Percentiles rank a stretch among this genome's conserved stretches.
Evolutionary conservation across 2,113 vertebrate species (phyloP).

Genomic region (Parotia lawesii): DNA sequence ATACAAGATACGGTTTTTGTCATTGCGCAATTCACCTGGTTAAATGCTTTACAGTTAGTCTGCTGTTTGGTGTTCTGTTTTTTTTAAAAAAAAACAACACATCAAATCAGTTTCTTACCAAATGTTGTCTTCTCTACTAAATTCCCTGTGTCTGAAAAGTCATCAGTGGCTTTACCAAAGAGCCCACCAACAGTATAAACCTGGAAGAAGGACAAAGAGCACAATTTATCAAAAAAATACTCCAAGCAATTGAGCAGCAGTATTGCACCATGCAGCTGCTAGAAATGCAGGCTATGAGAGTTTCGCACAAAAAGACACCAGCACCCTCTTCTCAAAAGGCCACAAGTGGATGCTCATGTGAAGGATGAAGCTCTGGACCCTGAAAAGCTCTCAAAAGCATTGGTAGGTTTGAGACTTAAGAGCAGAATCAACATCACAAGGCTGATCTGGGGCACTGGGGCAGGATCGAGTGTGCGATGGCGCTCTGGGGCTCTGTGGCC

Average conservation of each 20-base stretch:
- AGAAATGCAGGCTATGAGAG: neutral
- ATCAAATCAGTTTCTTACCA: conserved; percentile 68
- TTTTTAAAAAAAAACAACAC: neutral
- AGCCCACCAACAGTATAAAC: conserved; percentile 85
- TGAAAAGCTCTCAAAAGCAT: neutral
- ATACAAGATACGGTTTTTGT: neutral
- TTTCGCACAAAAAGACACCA: neutral
- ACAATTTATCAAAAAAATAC: neutral
- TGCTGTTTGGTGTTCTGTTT: neutral
- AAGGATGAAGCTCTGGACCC: neutral
- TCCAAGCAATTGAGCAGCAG: neutral
- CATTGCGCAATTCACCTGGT: neutral
- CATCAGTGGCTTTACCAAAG: conserved; percentile 87
- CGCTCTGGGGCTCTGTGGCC: accelerated
- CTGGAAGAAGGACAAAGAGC: conserved; percentile 56
- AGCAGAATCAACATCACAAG: neutral
- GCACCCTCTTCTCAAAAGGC: neutral
- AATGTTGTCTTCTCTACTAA: conserved; percentile 88
- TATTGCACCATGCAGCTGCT: neutral
- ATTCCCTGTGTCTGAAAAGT: conserved; percentile 82
- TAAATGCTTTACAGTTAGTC: neutral
- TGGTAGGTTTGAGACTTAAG: neutral
- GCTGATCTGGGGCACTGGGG: accelerated
- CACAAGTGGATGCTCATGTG: accelerated
- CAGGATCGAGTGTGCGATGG: accelerated